Evolutionary conservation across 92 coral and sea anemone genomes (phyloP), one percentile per base, ranked within the genome.

Genomic region (Palythoa caribaeorum): DNA sequence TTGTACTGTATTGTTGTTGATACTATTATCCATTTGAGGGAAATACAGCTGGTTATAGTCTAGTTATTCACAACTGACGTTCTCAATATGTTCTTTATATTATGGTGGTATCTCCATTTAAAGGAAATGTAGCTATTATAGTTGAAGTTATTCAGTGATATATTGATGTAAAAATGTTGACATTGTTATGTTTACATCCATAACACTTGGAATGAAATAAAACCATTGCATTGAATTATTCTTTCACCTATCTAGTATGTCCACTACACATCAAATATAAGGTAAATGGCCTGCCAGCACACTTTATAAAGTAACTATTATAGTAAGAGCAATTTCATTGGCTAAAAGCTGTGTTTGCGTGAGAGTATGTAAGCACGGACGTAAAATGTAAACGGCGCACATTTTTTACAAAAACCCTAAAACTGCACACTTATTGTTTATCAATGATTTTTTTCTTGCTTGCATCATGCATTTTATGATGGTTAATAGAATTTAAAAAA

Each of bases 281-380:
- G 78, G 78, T 74, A 74, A 74, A 74, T 74, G 78, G 78, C 78
- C 78, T 74, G 78, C 78, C 78, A 74, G 78, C 78, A 74, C 78
- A 74, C 78, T 74, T 74, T 74, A 74, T 74, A 74, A 74, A 74
- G 78, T 74, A 74, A 74, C 78, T 74, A 74, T 74, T 74, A 74
- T 74, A 74, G 78, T 74, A 74, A 74, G 78, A 73, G 77, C 77
- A 73, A 73, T 73, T 73, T 73, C 77, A 73, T 73, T 73, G 77
- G 77, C 77, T 73, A 73, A 73, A 73, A 73, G 77, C 77, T 73
- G 77, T 73, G 77, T 73, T 73, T 73, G 77, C 50, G 77, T 73
- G 77, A 73, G 77, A 73, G 77, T 73, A 73, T 73, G 77, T 73
- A 73, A 73, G 77, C 77, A 73, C 77, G 77, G 77, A 73, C 73